Conservation (phyloP, 37 sponge, comb jelly and placozoan genomes). For the Crambe crambe region DNA sequence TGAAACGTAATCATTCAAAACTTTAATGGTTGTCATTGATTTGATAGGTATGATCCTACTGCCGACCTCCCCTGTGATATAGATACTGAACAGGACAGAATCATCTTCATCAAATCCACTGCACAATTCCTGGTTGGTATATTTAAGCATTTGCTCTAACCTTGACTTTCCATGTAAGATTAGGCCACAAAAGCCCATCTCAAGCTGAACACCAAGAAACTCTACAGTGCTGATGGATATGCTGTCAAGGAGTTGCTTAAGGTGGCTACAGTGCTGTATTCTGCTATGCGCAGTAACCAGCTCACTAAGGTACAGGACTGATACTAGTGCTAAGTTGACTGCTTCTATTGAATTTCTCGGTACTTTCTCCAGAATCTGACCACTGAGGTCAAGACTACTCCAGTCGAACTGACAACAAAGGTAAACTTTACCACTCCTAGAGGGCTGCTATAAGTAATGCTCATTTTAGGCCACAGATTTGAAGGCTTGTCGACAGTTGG, state of each 20-base stretch:
- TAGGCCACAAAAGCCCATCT: conserved; percentile 91
- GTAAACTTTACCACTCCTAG: not conserved
- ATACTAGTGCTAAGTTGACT: no score
- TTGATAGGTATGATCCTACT: conserved; percentile 93
- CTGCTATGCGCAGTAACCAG: conserved; percentile 77
- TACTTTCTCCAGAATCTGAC: no score
- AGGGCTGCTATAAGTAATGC: not conserved
- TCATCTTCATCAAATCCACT: conserved; percentile 92
- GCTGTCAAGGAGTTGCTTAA: conserved; percentile 98
- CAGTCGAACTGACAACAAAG: conserved; percentile 27
- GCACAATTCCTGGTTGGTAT: conserved; percentile 90
- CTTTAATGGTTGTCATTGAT: no score
- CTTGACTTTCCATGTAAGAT: not conserved
- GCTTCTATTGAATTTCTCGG: no score
- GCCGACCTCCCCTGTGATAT: conserved; percentile 85
- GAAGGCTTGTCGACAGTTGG: conserved; percentile 90
- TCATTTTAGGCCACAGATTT: conserved; percentile 46
- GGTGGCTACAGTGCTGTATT: conserved; percentile 82
- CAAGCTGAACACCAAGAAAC: conserved; percentile 94
- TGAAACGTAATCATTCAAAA: no score
- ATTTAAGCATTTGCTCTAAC: not conserved
- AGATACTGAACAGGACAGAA: conserved; percentile 96
- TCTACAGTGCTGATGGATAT: conserved; percentile 98
- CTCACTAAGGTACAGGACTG: conserved; percentile 9
- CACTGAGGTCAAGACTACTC: not conserved